A percentile compares a stretch with the other conserved stretches of the same genome.
phyloP scores from a whole-genome alignment of 2,797 vertebrate genomes.

The Nasua narica region DNA sequence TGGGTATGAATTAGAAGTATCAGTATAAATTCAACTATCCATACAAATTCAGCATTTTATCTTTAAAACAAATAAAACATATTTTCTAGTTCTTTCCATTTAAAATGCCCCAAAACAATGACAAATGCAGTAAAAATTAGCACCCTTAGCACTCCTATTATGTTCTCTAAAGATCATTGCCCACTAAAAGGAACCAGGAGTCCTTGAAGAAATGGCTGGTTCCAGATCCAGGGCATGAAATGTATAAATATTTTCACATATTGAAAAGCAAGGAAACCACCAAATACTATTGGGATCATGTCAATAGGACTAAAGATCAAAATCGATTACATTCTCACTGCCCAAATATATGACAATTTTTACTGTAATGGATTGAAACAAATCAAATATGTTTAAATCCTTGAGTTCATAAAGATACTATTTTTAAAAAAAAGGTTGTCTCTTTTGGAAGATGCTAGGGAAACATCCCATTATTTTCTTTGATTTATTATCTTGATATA shows the following conservation, averaged over 20 bases:
- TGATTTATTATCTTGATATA: constrained; percentile 9
- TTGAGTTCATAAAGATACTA: neutral
- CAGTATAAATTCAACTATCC: neutral
- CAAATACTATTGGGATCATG: neutral
- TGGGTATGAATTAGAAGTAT: neutral
- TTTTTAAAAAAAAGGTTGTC: neutral
- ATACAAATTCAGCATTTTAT: neutral
- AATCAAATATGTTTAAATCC: constrained; percentile 24
- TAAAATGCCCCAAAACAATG: neutral
- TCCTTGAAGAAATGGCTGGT: neutral
- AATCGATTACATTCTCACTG: neutral
- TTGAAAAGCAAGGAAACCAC: constrained; percentile 1
- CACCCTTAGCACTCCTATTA: neutral
- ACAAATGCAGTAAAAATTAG: neutral
- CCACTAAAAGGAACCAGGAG: neutral
- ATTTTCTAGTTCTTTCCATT: neutral
- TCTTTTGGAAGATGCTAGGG: neutral
- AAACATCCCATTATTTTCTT: neutral
- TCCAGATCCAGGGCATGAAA: neutral
- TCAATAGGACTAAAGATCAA: neutral
- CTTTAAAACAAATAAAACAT: constrained; percentile 30
- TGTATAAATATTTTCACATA: neutral
- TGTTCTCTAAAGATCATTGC: neutral
- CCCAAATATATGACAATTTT: neutral
- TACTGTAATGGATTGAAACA: neutral